phyloP scores from a whole-genome alignment of 2,888 invertebrate species.

The Seira musarum region DNA sequence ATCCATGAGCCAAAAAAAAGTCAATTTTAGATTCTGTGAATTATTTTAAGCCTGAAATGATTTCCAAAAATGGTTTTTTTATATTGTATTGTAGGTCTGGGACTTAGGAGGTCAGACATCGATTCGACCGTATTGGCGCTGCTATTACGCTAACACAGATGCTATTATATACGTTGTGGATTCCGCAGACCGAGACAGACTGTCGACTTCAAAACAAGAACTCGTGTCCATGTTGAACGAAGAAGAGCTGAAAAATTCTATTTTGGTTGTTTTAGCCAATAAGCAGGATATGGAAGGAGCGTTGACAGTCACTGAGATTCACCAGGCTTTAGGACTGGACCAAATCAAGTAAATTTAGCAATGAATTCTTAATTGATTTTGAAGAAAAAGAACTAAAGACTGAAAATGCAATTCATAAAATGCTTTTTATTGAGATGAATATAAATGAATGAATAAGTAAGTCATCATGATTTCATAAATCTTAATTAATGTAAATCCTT shows the following conservation, averaged over 20 bases:
- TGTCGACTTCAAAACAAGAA: constrained; percentile 99
- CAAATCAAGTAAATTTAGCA: constrained; percentile 36
- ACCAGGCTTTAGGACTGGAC: constrained; percentile 95
- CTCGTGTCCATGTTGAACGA: constrained; percentile 81
- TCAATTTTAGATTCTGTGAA: no score
- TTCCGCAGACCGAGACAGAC: constrained; percentile 98
- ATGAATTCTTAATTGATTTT: background rate
- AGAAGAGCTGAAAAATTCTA: constrained; percentile 96
- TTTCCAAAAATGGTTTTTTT: constrained; percentile 3
- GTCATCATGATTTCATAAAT: background rate
- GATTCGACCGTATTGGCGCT: constrained; percentile 97
- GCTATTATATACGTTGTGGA: constrained; percentile 99
- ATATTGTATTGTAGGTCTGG: constrained; percentile 46
- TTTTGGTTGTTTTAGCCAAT: constrained; percentile 97
- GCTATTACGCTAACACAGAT: constrained; percentile 99
- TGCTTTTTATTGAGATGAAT: background rate
- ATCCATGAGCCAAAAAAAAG: no score
- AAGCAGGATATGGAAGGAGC: constrained; percentile 99
- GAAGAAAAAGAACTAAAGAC: background rate
- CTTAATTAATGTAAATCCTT: background rate
- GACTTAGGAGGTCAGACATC: constrained; percentile 60
- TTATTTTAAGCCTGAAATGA: constrained; percentile 66
- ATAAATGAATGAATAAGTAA: background rate
- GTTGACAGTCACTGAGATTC: constrained; percentile 94
- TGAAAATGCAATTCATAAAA: background rate